These are phyloP conservation scores for Hylaea fasciaria DNA, from an alignment of 2,888 invertebrate genomes.

Conservation along the genomic window DNA sequence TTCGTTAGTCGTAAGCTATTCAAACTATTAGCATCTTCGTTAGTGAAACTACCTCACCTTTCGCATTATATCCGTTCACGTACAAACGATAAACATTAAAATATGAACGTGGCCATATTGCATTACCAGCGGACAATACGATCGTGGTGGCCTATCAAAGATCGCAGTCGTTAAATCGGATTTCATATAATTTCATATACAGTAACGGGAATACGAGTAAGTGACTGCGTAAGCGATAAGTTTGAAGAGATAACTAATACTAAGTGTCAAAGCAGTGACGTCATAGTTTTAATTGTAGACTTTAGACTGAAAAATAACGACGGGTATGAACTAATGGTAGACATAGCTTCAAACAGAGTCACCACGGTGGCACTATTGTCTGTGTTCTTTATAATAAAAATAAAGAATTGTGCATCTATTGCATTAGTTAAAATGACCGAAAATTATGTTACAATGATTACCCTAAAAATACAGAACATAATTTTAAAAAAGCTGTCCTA, in stretches of 20 bases:
- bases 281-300: too few species aligned
- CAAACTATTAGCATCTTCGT: neutral
- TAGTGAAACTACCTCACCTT: slow-evolving; percentile 12
- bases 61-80: slow-evolving; percentile 28
- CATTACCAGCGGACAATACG: slow-evolving; percentile 15
- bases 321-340: too few species aligned
- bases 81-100: slow-evolving; percentile 24
- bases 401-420: too few species aligned
- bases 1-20: neutral
- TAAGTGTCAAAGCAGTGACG: too few species aligned
- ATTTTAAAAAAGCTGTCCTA: too few species aligned
- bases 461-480: too few species aligned
- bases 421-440: too few species aligned
- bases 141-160: slow-evolving; percentile 32
- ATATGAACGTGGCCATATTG: slow-evolving; percentile 11
- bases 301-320: too few species aligned
- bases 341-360: neutral
- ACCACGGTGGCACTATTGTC: neutral
- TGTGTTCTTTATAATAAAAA: too few species aligned
- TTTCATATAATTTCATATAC: too few species aligned
- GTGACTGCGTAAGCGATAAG: slow-evolving; percentile 29
- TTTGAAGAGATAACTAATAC: slow-evolving; percentile 5
- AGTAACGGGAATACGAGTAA: slow-evolving; percentile 30
- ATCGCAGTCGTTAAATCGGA: slow-evolving; percentile 38
- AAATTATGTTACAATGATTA: too few species aligned